Evolutionary conservation across 2,888 invertebrate species (phyloP).

Genomic region (Pyrochroa serraticornis): DNA sequence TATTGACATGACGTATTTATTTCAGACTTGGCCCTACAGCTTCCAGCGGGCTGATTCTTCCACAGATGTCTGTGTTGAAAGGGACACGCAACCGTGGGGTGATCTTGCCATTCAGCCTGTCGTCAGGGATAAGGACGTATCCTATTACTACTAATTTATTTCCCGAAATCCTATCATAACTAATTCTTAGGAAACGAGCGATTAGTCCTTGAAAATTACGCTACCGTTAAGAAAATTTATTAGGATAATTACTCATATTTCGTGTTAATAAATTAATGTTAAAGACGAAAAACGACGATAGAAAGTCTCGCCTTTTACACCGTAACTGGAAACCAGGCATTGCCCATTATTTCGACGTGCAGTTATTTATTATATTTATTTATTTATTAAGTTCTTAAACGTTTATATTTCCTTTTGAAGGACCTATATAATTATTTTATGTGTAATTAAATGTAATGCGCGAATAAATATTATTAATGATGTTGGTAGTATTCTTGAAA

Average conservation of each 20-base stretch:
- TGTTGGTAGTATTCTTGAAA: no score
- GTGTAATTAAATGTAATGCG: no score
- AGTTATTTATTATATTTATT: no score
- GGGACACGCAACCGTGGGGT: slow-evolving; percentile 44
- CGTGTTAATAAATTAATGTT: no score
- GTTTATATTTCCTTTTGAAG: no score
- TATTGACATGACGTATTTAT: slow-evolving; percentile 39
- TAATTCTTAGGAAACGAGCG: slow-evolving; percentile 17
- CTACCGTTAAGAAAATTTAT: slow-evolving; percentile 22
- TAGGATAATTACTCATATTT: slow-evolving; percentile 11
- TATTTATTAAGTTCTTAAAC: no score
- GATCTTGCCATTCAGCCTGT: slow-evolving; percentile 49
- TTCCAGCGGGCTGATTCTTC: slow-evolving; percentile 67
- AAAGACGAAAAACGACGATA: no score
- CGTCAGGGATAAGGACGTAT: slow-evolving; percentile 54
- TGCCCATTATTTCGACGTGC: no score
- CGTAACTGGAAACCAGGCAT: no score
- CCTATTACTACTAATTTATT: slow-evolving; percentile 56
- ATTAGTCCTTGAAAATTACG: slow-evolving; percentile 22
- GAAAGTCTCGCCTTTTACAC: no score
- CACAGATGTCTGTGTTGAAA: slow-evolving; percentile 57
- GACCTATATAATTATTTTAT: no score
- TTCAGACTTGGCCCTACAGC: slow-evolving; percentile 83
- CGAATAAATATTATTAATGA: no score
- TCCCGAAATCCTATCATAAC: slow-evolving; percentile 1